phyloP scores from a whole-genome alignment of 2,797 vertebrate genomes.

The Coendou prehensilis region DNA sequence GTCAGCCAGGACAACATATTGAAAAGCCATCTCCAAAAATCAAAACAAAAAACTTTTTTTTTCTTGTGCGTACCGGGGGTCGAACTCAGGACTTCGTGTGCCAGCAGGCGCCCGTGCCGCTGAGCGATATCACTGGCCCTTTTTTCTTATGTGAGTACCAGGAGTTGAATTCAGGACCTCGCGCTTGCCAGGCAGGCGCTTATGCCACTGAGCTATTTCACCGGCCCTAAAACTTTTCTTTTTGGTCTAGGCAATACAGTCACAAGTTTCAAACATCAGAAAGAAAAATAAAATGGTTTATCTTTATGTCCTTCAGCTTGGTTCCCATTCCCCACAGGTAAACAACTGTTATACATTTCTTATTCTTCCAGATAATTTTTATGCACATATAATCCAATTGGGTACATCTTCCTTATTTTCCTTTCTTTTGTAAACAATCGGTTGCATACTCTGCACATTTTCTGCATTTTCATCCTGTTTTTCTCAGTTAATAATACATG shows the following conservation, averaged over 20 bases:
- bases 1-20: neutral
- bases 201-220: no score
- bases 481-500: slow-evolving; percentile 27
- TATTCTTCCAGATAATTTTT: neutral
- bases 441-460: neutral
- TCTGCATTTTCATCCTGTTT: slow-evolving; percentile 31
- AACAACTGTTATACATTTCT: neutral
- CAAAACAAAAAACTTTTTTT: neutral
- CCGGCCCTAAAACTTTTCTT: no score
- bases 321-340: neutral
- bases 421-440: neutral
- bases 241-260: neutral
- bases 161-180: no score
- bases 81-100: no score
- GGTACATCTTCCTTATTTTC: slow-evolving; percentile 6
- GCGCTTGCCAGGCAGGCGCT: no score
- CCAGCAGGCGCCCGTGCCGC: no score
- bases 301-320: neutral
- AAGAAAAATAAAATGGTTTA: neutral
- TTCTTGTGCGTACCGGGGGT: no score
- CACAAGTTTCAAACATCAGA: slow-evolving; percentile 24
- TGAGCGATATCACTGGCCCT: no score
- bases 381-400: neutral
- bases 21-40: neutral
- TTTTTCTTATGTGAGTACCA: no score